Evolutionary conservation across 2,888 invertebrate genomes (phyloP), one percentile per base, ranked within the genome.

Genomic region (Thyatira batis): DNA sequence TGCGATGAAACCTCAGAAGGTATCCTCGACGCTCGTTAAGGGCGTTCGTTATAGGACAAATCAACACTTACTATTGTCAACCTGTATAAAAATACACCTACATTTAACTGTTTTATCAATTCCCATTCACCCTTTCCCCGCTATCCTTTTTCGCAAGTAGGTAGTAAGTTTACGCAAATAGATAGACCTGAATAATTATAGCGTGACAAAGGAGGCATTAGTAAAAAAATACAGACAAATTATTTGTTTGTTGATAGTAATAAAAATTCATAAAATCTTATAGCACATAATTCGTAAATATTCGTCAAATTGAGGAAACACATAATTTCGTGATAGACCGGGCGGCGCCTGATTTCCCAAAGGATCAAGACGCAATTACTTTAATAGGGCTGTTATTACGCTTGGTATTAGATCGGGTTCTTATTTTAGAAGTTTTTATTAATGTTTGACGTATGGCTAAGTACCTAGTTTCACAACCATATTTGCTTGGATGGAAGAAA

Each of bases 351-450:
- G 61, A 73, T 71, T 69, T 69, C 67, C 66, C 66, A 45, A 9
- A 61, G 63, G 63, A 65, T 61, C 54, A 54, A 53, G 54, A 49
- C 55, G 51, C 60, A 63, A 70, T 64, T 63, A 65, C 57, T 51
- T 56, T 57, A 55, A 51, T 44, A 49, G 55, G 44, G 39, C 30
- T 52, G 44, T 25, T 27, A 27, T 39, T 46, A 43, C 28, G 27
- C 27, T 23, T 21, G 8, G 21, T 23, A 45, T 23, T 13, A 2
- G 45, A 23, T 45, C 45, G 45, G 8, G 39, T 13, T 17, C 17
- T 39, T 45, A 8, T 45, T 13, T 20, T 20, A 13, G 39, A 39
- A 39, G 39, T 39, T 39, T 17, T 3, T 39, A 39, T 39, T 39
- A 0, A 17, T 39, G 8, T 17, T 39, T 39, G 11, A n/a, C 30